Base-by-base conservation (phyloP, 2,888 invertebrate genomes). In the Myathropa florea region DNA sequence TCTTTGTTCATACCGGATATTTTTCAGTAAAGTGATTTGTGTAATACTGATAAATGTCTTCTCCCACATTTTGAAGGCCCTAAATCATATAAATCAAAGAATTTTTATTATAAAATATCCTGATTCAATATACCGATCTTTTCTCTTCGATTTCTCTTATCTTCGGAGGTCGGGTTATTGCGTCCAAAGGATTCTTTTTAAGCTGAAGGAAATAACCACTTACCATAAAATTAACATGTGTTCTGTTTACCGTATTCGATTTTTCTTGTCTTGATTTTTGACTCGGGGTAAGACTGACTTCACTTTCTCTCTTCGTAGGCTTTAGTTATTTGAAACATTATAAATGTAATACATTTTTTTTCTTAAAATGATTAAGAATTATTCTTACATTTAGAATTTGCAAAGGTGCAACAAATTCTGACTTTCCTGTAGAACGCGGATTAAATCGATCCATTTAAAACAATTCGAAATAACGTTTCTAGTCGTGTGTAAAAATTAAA, bases 111-210 rank as follows among this genome's bases (percentile, higher is more conserved):
- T 26, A 1, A 9, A 28, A 6, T 1, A 36, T 24, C 12, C 1
- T 10, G 10, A 10, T 18, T n/a, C 7, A 18, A 46, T 18, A 36
- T 89, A 90, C 90, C 71, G 91, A 92, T 68, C 92, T 90, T 18
- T 91, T 91, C 67, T 90, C 91, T 36, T 89, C 81, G 4, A 79
- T 82, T 71, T 90, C 89, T 72, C 89, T 90, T 23, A 89, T 89
- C 28, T 88, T 75, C 4, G 89, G 90, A 0, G 82, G 21, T 28
- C 90, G 91, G 33, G 92, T 91, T 61, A 92, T 87, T 0, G 92
- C 91, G 88, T 92, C 92, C 75, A 92, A 83, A 0, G 92, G 92
- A 88, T 91, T 92, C 88, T 91, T 92, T 57, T 88, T 88, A 6
- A 88, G 68, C 90, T 90, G 65, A 70, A 70, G 6, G 4, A 46